phyloP scores from a whole-genome alignment of 1,140 invertebrate genomes.

The Yoshiicerus persimilis region DNA sequence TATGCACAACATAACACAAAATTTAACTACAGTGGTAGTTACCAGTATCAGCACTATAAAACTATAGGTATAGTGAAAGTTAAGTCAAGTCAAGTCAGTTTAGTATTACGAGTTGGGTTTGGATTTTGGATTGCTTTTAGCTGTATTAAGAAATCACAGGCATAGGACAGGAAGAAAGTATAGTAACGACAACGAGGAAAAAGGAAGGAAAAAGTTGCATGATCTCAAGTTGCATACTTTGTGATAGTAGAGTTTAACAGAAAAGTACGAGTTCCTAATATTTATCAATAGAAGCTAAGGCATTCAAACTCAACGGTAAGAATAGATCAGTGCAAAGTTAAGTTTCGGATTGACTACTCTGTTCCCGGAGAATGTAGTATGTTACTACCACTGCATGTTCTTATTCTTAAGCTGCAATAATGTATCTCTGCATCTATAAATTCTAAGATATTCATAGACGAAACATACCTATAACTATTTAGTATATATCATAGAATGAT shows the following conservation, averaged over 20 bases:
- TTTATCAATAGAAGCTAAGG: neutral
- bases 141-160: neutral
- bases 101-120: neutral
- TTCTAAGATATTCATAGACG: too few relatives aligned
- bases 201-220: neutral
- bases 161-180: neutral
- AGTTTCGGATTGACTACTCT: neutral
- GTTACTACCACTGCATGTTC: too few relatives aligned
- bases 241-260: neutral
- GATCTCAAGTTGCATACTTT: neutral
- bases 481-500: neutral
- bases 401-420: too few relatives aligned
- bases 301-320: neutral
- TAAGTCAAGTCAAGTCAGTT: neutral
- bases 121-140: neutral
- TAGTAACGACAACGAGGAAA: neutral
- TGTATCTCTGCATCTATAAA: too few relatives aligned
- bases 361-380: neutral
- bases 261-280: neutral
- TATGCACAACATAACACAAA: neutral
- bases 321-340: neutral
- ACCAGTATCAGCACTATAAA: neutral
- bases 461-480: neutral
- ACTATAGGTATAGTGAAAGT: neutral
- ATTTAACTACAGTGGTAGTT: neutral